Evolutionary conservation across 2,888 invertebrate species (phyloP).

Genomic region (Agonum fuliginosum): DNA sequence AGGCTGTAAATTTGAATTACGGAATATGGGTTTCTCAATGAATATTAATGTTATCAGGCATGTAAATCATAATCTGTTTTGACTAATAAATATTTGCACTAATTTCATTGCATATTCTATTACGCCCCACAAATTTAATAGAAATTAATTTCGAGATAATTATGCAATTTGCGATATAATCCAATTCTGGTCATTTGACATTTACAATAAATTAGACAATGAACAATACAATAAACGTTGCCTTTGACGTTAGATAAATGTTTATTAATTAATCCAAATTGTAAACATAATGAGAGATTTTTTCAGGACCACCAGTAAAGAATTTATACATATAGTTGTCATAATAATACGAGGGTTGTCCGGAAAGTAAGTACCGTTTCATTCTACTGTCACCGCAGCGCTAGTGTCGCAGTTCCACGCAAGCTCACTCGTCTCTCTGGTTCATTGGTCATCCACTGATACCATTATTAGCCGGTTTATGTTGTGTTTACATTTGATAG

Average conservation of each 20-base stretch:
- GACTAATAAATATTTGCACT: not conserved
- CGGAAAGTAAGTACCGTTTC: too few species aligned
- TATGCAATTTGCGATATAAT: not conserved
- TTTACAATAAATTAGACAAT: too few species aligned
- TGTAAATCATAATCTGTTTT: not conserved
- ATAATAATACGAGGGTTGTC: too few species aligned
- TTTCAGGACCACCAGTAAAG: not conserved
- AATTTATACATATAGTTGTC: not conserved
- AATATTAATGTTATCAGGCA: not conserved
- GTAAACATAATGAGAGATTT: not conserved
- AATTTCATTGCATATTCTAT: not conserved
- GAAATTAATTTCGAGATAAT: not conserved
- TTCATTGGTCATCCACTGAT: too few species aligned
- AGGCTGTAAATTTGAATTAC: too few species aligned
- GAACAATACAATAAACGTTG: not conserved
- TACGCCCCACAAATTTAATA: not conserved
- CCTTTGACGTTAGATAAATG: not conserved
- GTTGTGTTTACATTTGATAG: too few species aligned
- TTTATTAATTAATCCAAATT: not conserved
- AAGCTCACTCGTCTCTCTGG: too few species aligned
- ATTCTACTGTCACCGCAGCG: too few species aligned
- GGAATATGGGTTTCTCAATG: not conserved
- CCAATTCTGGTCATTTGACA: constrained; percentile 2
- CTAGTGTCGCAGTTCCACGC: too few species aligned
- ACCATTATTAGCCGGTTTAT: too few species aligned